A percentile compares a stretch with the other conserved stretches of the same genome.
phyloP scores from a whole-genome alignment of 1,140 invertebrate species.

The Lepidurus arcticus region DNA sequence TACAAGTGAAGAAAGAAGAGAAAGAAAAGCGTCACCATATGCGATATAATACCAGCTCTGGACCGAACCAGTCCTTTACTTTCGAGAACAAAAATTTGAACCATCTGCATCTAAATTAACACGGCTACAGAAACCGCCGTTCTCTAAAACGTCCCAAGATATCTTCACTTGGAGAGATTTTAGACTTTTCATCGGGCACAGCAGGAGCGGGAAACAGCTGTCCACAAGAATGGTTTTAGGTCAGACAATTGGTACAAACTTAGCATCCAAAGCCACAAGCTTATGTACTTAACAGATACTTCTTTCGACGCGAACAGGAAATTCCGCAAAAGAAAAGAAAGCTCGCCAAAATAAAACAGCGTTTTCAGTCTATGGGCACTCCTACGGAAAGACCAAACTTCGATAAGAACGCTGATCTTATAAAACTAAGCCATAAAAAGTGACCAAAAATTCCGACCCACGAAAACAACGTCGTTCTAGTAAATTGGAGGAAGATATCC shows the following conservation, averaged over 20 bases:
- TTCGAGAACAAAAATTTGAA: background rate
- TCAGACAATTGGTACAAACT: slow-evolving; percentile 3
- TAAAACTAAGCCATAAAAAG: too few relatives aligned
- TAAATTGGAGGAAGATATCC: too few relatives aligned
- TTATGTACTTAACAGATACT: background rate
- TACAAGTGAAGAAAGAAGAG: background rate
- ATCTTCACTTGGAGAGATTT: background rate
- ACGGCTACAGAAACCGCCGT: background rate
- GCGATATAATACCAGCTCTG: background rate
- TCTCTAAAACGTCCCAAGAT: background rate
- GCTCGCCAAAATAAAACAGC: background rate
- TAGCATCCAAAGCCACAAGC: slow-evolving; percentile 1
- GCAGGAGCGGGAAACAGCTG: slow-evolving; percentile 1
- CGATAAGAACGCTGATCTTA: too few relatives aligned
- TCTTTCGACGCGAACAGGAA: background rate
- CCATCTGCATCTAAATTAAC: slow-evolving; percentile 13
- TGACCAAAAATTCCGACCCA: too few relatives aligned
- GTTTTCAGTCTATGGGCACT: too few relatives aligned
- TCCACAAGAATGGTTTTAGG: background rate
- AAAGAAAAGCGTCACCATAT: slow-evolving; percentile 14
- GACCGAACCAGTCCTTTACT: background rate
- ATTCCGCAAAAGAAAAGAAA: background rate
- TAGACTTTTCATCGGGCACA: background rate
- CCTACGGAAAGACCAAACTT: too few relatives aligned
- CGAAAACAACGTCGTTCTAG: too few relatives aligned